A percentile compares a stretch with the other conserved stretches of the same genome.
Evolutionary conservation across 2,888 invertebrate species (phyloP).

Genomic region (Rutpela maculata): DNA sequence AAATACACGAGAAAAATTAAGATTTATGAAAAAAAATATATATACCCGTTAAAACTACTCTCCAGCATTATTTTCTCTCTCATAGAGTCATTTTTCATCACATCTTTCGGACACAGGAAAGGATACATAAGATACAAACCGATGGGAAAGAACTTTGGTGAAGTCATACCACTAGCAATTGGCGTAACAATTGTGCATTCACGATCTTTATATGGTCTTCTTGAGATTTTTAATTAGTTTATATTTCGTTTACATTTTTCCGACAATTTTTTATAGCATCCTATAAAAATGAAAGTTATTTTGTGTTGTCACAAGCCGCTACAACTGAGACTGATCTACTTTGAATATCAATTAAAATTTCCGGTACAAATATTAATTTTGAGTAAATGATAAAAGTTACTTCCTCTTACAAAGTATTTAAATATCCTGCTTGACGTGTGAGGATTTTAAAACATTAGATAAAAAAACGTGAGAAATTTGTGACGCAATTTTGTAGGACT

Average conservation of each 20-base stretch:
- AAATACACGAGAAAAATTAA: no score
- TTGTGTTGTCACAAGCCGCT: not conserved
- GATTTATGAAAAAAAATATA: no score
- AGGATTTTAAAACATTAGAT: not conserved
- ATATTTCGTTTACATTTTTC: not conserved
- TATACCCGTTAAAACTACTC: no score
- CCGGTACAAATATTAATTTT: not conserved
- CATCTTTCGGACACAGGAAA: no score
- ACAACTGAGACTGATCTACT: not conserved
- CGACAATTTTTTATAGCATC: not conserved
- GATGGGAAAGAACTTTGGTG: no score
- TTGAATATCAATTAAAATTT: not conserved
- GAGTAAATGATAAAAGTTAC: not conserved
- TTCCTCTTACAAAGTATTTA: constrained; percentile 17
- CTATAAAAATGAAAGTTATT: not conserved
- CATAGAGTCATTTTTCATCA: no score
- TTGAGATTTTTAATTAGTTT: not conserved
- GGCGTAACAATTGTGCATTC: not conserved
- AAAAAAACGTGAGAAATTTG: constrained; percentile 23
- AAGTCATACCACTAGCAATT: no score
- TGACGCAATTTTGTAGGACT: not conserved
- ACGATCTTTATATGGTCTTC: not conserved
- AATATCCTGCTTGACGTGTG: not conserved
- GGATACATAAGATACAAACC: no score
- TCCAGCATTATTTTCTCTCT: no score